These are phyloP conservation scores for Sebastes matsubarae DNA, from an alignment of 2,797 vertebrate genomes.

Conservation along the genomic window DNA sequence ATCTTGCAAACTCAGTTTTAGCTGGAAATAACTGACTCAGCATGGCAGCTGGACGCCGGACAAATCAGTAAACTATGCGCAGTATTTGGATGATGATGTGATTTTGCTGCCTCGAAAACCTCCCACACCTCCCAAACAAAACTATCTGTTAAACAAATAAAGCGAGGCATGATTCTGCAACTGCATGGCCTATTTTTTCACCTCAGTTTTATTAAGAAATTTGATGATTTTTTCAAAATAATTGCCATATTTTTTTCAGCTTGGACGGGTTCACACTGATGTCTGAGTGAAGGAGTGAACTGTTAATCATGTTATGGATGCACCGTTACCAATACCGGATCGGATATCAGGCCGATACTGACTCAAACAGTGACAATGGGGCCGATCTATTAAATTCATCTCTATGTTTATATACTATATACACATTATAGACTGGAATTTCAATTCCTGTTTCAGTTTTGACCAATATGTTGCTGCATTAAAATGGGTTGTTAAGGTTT, in stretches of 20 bases:
- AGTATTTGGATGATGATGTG: conserved; percentile 5
- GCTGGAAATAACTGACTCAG: not conserved
- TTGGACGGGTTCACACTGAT: not conserved
- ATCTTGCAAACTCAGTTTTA: not conserved
- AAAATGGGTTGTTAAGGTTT: too few relatives aligned
- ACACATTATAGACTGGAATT: too few relatives aligned
- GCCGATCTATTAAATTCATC: too few relatives aligned
- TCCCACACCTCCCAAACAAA: not conserved
- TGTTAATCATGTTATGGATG: not conserved
- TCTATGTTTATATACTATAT: too few relatives aligned
- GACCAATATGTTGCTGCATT: too few relatives aligned
- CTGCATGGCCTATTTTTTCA: too few relatives aligned
- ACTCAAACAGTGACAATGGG: too few relatives aligned
- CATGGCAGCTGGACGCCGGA: not conserved
- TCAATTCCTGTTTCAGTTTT: too few relatives aligned
- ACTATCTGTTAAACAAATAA: not conserved
- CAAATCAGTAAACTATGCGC: conserved; percentile 16
- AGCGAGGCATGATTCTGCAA: not conserved
- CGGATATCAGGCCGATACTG: too few relatives aligned
- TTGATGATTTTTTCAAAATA: not conserved
- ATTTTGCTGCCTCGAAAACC: not conserved
- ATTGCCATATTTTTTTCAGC: not conserved
- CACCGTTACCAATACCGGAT: too few relatives aligned
- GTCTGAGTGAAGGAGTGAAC: not conserved
- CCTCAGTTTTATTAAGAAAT: not conserved